phyloP scores from a whole-genome alignment of 2,113 vertebrate genomes.

The Phoenicopterus ruber region DNA sequence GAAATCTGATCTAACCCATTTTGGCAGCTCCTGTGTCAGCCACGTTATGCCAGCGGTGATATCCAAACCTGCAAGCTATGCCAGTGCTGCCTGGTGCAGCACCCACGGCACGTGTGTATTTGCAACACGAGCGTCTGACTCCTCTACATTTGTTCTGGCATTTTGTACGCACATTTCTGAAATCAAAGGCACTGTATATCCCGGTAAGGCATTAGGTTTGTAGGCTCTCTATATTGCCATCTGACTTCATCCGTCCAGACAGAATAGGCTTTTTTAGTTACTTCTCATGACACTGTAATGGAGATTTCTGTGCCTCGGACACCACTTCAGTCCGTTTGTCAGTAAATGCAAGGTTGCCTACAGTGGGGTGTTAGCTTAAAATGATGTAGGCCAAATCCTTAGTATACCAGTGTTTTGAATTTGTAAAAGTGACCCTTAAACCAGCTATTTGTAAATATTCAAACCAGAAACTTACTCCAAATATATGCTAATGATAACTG shows the following conservation, averaged over 20 bases:
- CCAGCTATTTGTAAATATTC: background rate
- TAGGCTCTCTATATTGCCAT: background rate
- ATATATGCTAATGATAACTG: background rate
- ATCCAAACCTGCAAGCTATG: background rate
- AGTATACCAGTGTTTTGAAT: background rate
- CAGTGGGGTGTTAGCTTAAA: background rate
- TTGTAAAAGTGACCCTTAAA: background rate
- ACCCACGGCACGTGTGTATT: accelerated
- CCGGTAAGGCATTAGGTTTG: background rate
- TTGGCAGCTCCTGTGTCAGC: background rate
- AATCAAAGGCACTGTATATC: background rate
- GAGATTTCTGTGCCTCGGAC: background rate
- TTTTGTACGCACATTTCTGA: background rate
- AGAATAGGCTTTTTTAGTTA: background rate
- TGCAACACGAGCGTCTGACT: background rate
- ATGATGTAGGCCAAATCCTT: background rate
- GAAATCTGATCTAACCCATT: background rate
- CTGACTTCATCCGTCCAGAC: background rate
- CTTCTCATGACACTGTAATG: background rate
- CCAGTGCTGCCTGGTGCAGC: background rate
- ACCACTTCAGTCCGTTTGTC: background rate
- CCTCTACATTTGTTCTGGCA: background rate
- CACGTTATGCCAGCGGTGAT: background rate
- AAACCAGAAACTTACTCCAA: background rate
- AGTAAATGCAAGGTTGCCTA: background rate